phyloP scores from a whole-genome alignment of 2,888 invertebrate genomes.

The Acanthococcus lagerstroemiae region DNA sequence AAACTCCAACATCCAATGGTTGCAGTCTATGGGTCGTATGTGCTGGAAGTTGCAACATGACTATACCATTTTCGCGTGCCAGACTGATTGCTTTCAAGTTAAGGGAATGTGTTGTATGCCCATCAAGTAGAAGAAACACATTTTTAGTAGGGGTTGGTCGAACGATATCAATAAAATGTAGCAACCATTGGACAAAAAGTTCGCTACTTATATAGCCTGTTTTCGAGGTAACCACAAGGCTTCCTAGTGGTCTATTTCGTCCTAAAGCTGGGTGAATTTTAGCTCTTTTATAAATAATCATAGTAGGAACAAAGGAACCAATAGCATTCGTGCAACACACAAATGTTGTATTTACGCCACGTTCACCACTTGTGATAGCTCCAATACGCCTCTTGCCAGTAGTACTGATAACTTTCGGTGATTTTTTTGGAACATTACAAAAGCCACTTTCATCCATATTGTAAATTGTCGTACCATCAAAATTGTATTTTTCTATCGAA shows the following conservation, averaged over 20 bases:
- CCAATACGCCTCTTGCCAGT: slow-evolving; percentile 1
- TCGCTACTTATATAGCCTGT: slow-evolving; percentile 36
- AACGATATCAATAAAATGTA: too few species aligned
- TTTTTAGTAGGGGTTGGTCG: slow-evolving; percentile 35
- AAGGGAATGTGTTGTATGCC: slow-evolving; percentile 37
- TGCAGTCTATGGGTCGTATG: slow-evolving; percentile 38
- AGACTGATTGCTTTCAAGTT: slow-evolving; percentile 36
- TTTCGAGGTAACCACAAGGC: not conserved
- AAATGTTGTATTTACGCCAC: slow-evolving; percentile 15
- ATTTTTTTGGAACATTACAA: not conserved
- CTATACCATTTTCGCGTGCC: slow-evolving; percentile 35
- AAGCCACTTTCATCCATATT: slow-evolving; percentile 2
- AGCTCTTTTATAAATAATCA: slow-evolving; percentile 12
- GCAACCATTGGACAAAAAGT: slow-evolving; percentile 43
- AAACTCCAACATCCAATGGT: slow-evolving; percentile 37
- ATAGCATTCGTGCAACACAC: slow-evolving; percentile 2
- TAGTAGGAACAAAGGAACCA: not conserved
- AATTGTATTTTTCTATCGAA: not conserved
- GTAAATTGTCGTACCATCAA: not conserved
- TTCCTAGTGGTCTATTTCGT: not conserved
- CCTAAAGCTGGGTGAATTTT: not conserved
- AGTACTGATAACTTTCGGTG: not conserved
- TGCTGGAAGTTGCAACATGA: slow-evolving; percentile 36
- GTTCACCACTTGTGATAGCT: slow-evolving; percentile 1
- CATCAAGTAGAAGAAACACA: slow-evolving; percentile 37